These are phyloP conservation scores for Argyresthia goedartella DNA, from an alignment of 2,888 invertebrate genomes.

Conservation along the genomic window DNA sequence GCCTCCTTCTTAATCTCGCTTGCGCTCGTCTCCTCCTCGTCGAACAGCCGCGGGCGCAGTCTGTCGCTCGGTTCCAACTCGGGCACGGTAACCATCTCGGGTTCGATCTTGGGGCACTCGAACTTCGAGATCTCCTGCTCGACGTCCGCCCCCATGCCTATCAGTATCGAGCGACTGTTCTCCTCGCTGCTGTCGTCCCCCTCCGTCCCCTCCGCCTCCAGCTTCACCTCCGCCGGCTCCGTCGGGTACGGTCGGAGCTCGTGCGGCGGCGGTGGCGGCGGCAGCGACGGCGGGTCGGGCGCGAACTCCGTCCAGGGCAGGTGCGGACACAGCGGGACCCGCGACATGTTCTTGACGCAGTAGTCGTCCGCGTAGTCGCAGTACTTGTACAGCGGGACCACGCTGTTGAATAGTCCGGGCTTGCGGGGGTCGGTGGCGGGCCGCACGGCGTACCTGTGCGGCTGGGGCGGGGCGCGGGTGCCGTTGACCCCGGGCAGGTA, in stretches of 20 bases:
- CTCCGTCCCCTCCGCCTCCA: constrained; percentile 14
- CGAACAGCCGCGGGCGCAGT: constrained; percentile 35
- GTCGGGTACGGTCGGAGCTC: constrained; percentile 40
- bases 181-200: constrained; percentile 11
- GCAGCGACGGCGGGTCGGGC: constrained; percentile 42
- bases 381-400: constrained; percentile 58
- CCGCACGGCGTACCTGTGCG: constrained; percentile 51
- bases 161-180: too few relatives aligned
- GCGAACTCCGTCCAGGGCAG: constrained; percentile 52
- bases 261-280: constrained; percentile 44
- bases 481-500: constrained; percentile 73
- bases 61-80: constrained; percentile 42
- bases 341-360: constrained; percentile 51
- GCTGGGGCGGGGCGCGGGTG: constrained; percentile 54
- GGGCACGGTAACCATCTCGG: constrained; percentile 25
- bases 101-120: constrained; percentile 12
- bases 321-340: constrained; percentile 39
- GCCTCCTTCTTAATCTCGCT: not conserved
- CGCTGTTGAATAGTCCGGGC: constrained; percentile 46
- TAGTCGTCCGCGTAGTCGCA: constrained; percentile 62
- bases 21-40: constrained; percentile 22
- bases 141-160: constrained; percentile 9
- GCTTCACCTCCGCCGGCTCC: constrained; percentile 14
- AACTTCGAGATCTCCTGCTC: constrained; percentile 9
- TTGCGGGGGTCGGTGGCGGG: constrained; percentile 28